A percentile compares a stretch with the other conserved stretches of the same genome.
phyloP scores from a whole-genome alignment of 2,797 vertebrate genomes.

The Steatocranus sp. region DNA sequence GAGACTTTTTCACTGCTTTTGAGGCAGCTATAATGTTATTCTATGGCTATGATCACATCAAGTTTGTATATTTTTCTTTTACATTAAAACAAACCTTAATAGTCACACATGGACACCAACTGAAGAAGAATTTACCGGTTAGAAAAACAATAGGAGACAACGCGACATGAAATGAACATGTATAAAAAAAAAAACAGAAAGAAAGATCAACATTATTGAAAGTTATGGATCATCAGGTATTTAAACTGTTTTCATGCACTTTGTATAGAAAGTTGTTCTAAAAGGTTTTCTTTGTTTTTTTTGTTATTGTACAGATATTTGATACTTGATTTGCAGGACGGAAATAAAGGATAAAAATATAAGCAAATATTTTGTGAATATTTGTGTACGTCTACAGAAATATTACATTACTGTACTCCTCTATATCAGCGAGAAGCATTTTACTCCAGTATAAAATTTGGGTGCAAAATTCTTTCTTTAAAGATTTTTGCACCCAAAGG shows the following conservation, averaged over 20 bases:
- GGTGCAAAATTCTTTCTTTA: neutral
- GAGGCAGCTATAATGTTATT: neutral
- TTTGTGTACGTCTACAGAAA: neutral
- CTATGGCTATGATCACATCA: neutral
- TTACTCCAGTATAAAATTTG: neutral
- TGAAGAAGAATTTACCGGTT: neutral
- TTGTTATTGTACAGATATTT: neutral
- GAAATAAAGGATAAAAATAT: neutral
- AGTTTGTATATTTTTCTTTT: neutral
- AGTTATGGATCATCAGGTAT: neutral
- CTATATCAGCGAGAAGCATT: fast-evolving
- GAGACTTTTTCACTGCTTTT: neutral
- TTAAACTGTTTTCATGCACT: neutral
- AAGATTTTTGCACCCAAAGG: neutral
- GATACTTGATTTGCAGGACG: neutral
- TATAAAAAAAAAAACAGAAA: neutral
- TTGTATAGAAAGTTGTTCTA: neutral
- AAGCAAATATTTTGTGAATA: neutral
- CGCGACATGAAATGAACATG: fast-evolving
- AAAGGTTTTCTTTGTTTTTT: fast-evolving
- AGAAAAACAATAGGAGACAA: neutral
- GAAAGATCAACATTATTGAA: neutral
- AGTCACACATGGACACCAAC: neutral
- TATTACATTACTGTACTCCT: neutral
- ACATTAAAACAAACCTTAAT: neutral